A percentile compares a stretch with the other conserved stretches of the same genome.
Conservation (phyloP, 2,797 vertebrate species). For the Rhynchonycteris naso region DNA sequence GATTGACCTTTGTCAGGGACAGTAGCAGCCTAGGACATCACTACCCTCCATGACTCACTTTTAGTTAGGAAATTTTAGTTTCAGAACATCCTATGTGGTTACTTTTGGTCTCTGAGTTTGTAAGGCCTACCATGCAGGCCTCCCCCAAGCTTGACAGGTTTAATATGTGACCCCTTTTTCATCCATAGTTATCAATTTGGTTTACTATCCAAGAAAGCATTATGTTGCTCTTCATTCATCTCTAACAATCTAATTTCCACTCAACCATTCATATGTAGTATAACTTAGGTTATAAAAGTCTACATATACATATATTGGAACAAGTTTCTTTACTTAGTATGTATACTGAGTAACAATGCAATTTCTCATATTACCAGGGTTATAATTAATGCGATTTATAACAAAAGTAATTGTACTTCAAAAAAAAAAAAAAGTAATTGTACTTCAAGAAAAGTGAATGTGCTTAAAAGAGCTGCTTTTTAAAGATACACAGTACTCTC, state of each 20-base stretch:
- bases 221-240: neutral
- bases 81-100: neutral
- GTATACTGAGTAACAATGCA: neutral
- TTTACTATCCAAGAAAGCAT: constrained; percentile 36
- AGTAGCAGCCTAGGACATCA: neutral
- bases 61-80: neutral
- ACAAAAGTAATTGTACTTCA: constrained; percentile 14
- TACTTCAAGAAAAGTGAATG: neutral
- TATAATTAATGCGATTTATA: constrained; percentile 25
- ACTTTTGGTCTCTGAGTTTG: neutral
- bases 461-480: neutral
- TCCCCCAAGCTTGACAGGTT: neutral
- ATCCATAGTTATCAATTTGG: neutral
- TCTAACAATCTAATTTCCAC: constrained; percentile 51
- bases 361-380: constrained; percentile 7
- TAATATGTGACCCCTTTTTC: neutral
- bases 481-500: neutral
- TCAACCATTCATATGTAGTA: neutral
- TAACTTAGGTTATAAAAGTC: constrained; percentile 4
- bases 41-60: neutral
- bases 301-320: neutral
- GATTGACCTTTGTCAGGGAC: neutral
- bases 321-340: constrained; percentile 2
- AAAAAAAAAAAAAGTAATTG: too few species aligned
- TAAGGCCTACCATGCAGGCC: neutral